Evolutionary conservation across 2,888 invertebrate genomes (phyloP).

Genomic region (Calliopum simillimum): DNA sequence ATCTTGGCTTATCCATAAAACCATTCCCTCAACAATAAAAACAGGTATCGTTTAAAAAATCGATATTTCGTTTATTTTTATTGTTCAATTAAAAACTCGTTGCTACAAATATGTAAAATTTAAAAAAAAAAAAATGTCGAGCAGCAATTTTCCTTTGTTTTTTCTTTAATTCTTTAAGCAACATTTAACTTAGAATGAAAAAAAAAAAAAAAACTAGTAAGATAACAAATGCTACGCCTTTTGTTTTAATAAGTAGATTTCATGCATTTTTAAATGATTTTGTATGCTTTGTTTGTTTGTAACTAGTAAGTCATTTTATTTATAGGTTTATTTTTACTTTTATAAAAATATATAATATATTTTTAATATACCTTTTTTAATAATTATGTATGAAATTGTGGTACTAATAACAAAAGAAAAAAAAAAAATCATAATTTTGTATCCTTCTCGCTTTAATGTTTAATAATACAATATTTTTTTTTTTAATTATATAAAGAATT

Average conservation of each 20-base stretch:
- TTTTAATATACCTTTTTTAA: background rate
- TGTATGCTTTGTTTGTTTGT: slow-evolving; percentile 14
- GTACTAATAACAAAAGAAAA: slow-evolving; percentile 18
- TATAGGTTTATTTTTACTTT: slow-evolving; percentile 1
- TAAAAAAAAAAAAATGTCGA: slow-evolving; percentile 8
- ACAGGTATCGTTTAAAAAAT: slow-evolving; percentile 7
- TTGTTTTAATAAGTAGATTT: slow-evolving; percentile 1
- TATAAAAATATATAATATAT: slow-evolving; percentile 25
- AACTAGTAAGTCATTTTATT: slow-evolving; percentile 8
- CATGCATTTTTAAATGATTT: background rate
- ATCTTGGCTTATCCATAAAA: too few relatives aligned
- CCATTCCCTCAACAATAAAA: too few relatives aligned
- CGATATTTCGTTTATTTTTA: slow-evolving; percentile 23
- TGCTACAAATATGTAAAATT: slow-evolving; percentile 6
- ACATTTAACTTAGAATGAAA: background rate
- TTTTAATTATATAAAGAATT: slow-evolving; percentile 35
- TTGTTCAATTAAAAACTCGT: slow-evolving; percentile 36
- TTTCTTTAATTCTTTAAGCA: background rate
- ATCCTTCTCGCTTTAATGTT: slow-evolving; percentile 27
- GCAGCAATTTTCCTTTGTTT: background rate
- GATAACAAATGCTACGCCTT: slow-evolving; percentile 5
- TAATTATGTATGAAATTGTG: background rate
- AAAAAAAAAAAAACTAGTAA: slow-evolving; percentile 7
- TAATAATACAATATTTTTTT: slow-evolving; percentile 35
- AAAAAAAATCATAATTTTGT: slow-evolving; percentile 2